These are phyloP conservation scores for Lymantria monacha DNA, from an alignment of 2,888 invertebrate species.

Conservation along the genomic window DNA sequence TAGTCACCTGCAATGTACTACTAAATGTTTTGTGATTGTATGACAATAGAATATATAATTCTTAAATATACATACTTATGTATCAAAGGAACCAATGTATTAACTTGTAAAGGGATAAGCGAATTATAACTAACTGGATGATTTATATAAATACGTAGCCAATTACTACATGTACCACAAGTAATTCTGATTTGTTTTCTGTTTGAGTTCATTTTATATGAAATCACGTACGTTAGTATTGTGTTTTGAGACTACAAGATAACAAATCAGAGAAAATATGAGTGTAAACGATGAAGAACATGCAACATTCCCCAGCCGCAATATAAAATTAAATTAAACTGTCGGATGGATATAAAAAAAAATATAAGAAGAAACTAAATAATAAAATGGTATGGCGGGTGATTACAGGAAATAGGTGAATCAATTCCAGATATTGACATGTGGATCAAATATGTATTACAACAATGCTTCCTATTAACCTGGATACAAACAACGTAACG, in stretches of 20 bases:
- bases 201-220: slow-evolving; percentile 7
- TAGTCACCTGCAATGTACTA: too few relatives aligned
- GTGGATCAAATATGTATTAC: slow-evolving; percentile 32
- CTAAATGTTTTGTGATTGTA: too few relatives aligned
- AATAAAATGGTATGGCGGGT: slow-evolving; percentile 59
- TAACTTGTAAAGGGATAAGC: too few relatives aligned
- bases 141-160: slow-evolving; percentile 42
- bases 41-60: too few relatives aligned
- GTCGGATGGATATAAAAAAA: slow-evolving; percentile 74
- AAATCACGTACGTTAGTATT: background rate
- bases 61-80: too few relatives aligned
- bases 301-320: slow-evolving; percentile 82
- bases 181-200: slow-evolving; percentile 43
- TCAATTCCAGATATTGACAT: slow-evolving; percentile 32
- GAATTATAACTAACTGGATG: slow-evolving; percentile 29
- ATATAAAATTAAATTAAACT: slow-evolving; percentile 68
- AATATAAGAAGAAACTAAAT: slow-evolving; percentile 46
- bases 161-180: slow-evolving; percentile 40
- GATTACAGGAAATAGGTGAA: slow-evolving; percentile 67
- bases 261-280: slow-evolving; percentile 48
- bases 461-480: slow-evolving; percentile 41
- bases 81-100: slow-evolving; percentile 40
- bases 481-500: slow-evolving; percentile 24
- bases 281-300: slow-evolving; percentile 55
- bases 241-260: slow-evolving; percentile 30